A percentile compares a stretch with the other conserved stretches of the same genome.
These are phyloP conservation scores for Ochotona curzoniae DNA, from an alignment of 2,113 vertebrate genomes.

Conservation along the genomic window DNA sequence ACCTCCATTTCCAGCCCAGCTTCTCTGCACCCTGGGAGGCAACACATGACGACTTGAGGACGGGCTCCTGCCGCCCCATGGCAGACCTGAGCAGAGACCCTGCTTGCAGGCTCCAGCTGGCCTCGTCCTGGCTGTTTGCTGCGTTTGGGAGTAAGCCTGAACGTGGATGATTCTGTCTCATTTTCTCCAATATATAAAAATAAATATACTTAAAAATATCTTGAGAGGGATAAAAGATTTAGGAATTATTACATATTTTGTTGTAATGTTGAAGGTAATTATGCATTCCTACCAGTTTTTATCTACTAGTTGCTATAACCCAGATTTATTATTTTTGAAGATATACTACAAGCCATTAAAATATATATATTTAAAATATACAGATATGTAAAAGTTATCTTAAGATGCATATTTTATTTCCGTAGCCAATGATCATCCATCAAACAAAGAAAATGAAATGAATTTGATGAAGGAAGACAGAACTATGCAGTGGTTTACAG, in stretches of 20 bases:
- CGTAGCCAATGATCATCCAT: slow-evolving; percentile 79
- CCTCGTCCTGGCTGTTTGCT: too few relatives aligned
- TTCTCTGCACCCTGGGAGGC: too few relatives aligned
- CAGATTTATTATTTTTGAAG: slow-evolving; percentile 62
- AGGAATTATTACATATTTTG: slow-evolving; percentile 31
- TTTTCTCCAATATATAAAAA: too few relatives aligned
- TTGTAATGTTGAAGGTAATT: slow-evolving; percentile 48
- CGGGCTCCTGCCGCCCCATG: too few relatives aligned
- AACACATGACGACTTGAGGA: too few relatives aligned
- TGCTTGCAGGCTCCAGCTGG: too few relatives aligned
- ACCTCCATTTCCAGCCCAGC: too few relatives aligned
- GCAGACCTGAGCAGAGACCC: too few relatives aligned
- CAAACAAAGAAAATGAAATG: slow-evolving; percentile 80
- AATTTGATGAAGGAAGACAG: slow-evolving; percentile 82
- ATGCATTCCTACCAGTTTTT: not conserved
- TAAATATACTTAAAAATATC: not conserved
- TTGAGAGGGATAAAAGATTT: slow-evolving; percentile 30
- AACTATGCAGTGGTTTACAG: slow-evolving; percentile 94
- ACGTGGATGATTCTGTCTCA: too few relatives aligned
- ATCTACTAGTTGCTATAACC: slow-evolving; percentile 25
- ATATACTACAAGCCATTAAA: slow-evolving; percentile 42
- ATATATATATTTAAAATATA: slow-evolving; percentile 63
- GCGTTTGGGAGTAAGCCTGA: too few relatives aligned
- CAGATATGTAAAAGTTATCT: slow-evolving; percentile 65
- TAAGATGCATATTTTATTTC: slow-evolving; percentile 77